A percentile compares a stretch with the other conserved stretches of the same genome.
Evolutionary conservation across 2,797 vertebrate genomes (phyloP).

Genomic region (Trachurus trachurus): DNA sequence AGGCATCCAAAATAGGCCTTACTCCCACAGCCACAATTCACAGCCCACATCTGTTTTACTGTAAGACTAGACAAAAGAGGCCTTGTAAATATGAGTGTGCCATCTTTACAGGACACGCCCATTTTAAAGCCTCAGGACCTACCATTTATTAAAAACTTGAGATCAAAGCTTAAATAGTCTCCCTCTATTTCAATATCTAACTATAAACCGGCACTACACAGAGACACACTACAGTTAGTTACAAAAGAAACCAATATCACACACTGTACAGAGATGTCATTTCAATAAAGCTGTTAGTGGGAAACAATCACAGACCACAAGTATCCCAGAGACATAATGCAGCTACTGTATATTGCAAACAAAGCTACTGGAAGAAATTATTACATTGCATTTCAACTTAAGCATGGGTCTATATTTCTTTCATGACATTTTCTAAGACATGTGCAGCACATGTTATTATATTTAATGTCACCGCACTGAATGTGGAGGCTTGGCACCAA

Average conservation of each 20-base stretch:
- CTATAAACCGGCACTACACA: neutral
- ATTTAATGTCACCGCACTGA: neutral
- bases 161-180: neutral
- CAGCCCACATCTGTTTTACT: constrained; percentile 63
- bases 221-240: neutral
- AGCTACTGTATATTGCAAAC: neutral
- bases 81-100: constrained; percentile 34
- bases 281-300: constrained; percentile 41
- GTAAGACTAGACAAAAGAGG: constrained; percentile 53
- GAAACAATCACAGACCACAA: constrained; percentile 15
- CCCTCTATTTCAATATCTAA: neutral
- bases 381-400: neutral
- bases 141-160: neutral
- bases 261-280: constrained; percentile 17
- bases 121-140: constrained; percentile 20
- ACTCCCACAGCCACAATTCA: constrained; percentile 46
- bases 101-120: constrained; percentile 23
- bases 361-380: neutral
- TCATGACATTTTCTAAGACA: neutral
- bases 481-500: constrained; percentile 7
- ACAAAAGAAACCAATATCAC: constrained; percentile 2
- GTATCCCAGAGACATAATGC: neutral
- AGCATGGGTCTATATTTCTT: neutral
- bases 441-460: neutral
- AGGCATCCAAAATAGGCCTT: constrained; percentile 49